phyloP scores from a whole-genome alignment of 1,140 invertebrate species.

The Maniola jurtina region DNA sequence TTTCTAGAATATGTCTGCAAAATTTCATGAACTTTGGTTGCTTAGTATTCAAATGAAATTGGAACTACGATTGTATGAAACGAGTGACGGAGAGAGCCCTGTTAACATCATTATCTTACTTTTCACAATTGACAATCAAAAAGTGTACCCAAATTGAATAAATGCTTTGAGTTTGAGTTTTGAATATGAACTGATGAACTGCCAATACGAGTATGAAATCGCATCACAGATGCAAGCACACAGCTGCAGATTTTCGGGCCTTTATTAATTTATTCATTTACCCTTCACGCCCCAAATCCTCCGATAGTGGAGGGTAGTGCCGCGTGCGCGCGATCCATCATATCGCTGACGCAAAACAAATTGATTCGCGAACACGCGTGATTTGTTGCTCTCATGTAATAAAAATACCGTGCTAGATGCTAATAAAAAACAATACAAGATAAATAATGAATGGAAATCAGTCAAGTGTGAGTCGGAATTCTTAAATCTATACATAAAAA shows the following conservation, averaged over 20 bases:
- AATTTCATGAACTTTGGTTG: too few species aligned
- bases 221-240: constrained; percentile 39
- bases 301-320: constrained; percentile 49
- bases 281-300: constrained; percentile 71
- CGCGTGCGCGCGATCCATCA: constrained; percentile 64
- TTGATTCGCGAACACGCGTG: constrained; percentile 60
- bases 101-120: too few species aligned
- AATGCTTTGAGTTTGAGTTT: background rate
- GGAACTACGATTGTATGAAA: too few species aligned
- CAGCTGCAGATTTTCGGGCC: constrained; percentile 65
- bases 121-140: too few species aligned
- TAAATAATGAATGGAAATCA: background rate
- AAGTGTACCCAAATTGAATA: constrained; percentile 2
- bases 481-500: too few species aligned
- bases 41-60: too few species aligned
- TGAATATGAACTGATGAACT: constrained; percentile 31
- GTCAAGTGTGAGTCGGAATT: too few species aligned
- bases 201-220: constrained; percentile 35
- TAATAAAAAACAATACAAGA: background rate
- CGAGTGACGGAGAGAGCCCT: too few species aligned
- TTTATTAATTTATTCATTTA: constrained; percentile 71
- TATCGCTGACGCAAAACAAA: constrained; percentile 57
- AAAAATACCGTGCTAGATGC: background rate
- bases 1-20: too few species aligned
- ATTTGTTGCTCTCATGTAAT: constrained; percentile 35